Conservation (phyloP, 2,797 vertebrate species). For the Psittacula echo region DNA sequence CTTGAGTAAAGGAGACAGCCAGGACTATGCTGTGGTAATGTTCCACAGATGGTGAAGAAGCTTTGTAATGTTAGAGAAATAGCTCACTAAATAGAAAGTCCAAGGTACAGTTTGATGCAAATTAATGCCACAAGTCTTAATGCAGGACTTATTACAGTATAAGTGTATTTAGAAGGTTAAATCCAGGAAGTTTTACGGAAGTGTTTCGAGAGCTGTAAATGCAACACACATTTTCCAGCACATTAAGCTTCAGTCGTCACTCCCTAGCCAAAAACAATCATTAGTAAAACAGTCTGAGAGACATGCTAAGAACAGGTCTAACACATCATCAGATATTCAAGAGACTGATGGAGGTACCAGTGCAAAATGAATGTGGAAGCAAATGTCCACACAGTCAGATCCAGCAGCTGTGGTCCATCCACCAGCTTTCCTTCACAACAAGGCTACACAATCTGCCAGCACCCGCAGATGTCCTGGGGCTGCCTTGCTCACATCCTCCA, state of each 20-base stretch:
- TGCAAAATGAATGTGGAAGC: neutral
- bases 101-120: neutral
- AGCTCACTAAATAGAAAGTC: neutral
- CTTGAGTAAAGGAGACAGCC: neutral
- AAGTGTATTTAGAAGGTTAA: neutral
- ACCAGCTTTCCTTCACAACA: neutral
- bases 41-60: constrained; percentile 1
- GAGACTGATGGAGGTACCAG: neutral
- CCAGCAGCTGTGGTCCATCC: neutral
- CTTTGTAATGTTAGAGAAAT: neutral
- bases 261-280: neutral
- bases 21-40: neutral
- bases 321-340: neutral
- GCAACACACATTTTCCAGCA: neutral
- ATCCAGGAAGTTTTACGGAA: neutral
- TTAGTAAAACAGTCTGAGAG: neutral
- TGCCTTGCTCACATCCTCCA: neutral
- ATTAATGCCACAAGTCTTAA: neutral
- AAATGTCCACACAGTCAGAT: neutral
- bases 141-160: neutral
- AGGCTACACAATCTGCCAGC: neutral
- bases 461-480: neutral
- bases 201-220: constrained; percentile 24
- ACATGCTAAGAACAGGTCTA: neutral
- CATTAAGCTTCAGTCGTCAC: neutral